Base-by-base conservation (phyloP, 1,140 invertebrate species). In the Coelopa frigida region DNA sequence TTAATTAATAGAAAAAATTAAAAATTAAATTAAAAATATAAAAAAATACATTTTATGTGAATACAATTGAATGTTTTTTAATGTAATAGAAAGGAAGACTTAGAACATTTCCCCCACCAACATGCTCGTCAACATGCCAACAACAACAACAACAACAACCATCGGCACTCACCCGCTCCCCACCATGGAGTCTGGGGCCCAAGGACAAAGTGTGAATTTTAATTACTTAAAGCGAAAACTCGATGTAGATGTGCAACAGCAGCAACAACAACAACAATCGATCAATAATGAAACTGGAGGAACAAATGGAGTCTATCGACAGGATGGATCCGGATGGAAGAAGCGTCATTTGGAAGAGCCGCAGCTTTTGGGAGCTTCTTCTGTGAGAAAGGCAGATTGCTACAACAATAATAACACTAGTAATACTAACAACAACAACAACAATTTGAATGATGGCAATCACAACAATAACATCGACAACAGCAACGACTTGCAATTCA, bases 141-240 rank as follows among this genome's bases (percentile, higher is more conserved):
- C n/a, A n/a, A n/a, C n/a, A n/a, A n/a, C n/a, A n/a, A n/a, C n/a
- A n/a, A n/a, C n/a, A n/a, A n/a, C n/a, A n/a, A n/a, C n/a, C n/a
- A n/a, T n/a, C n/a, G n/a, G n/a, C n/a, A n/a, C n/a, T n/a, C n/a
- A n/a, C n/a, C n/a, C n/a, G n/a, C n/a, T n/a, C n/a, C n/a, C n/a
- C n/a, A n/a, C n/a, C n/a, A n/a, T n/a, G n/a, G n/a, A n/a, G n/a
- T n/a, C n/a, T n/a, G n/a, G 14, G 3, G 26, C 41, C 3, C 31
- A 23, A 11, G 10, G 32, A 7, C 37, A 41, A 26, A 35, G 29
- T 29, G 48, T 45, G 40, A 44, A 39, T 37, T 33, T 10, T 15
- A 45, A 50, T 50, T 45, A 41, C 24, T 17, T 50, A 8, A 50
- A 50, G 37, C 43, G 48, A 14, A 50, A 50, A 50, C 37, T 27